Base-by-base conservation (phyloP, 2,797 vertebrate species). In the Spondyliosoma cantharus region DNA sequence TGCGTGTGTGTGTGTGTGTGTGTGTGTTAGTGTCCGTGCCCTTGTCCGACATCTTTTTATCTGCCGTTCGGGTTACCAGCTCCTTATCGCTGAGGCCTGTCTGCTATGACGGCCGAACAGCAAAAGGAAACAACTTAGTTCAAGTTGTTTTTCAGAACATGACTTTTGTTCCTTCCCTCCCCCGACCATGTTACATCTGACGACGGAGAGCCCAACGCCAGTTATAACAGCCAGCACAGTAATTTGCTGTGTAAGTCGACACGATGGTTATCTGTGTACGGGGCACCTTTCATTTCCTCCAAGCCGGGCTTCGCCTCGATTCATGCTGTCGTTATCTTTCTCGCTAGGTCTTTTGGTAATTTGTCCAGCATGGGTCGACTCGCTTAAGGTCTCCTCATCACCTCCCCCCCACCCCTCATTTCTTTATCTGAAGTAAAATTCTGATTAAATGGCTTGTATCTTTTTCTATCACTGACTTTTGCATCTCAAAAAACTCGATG, bases 31-130 rank as follows among this genome's bases (percentile, higher is more conserved):
- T 54, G 64, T 22, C 54, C 12, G 54, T 59, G 58, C 42, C 60
- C 80, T 81, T 81, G 80, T 90, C 79, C 86, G 83, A 91, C 84
- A 90, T 90, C 62, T 63, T 86, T 87, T 83, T 89, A 89, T 89
- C 82, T 84, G 63, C 77, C 66, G 65, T 80, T 96, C 94, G 85
- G 86, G 78, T 94, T 95, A 92, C 92, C 80, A 84, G 92, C 94
- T 94, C 85, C 94, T 96, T 94, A 95, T 95, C 95, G 94, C 94
- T 93, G 93, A 94, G 90, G 86, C 60, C 89, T 89, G 88, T 77
- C 81, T 79, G 84, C 80, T 37, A 12, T 58, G 73, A 87, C 12
- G 70, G 75, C 76, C 71, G 46, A 86, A 77, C 72, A 78, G 71
- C 48, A 37, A 85, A 84, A 87, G 89, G 86, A 93, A 95, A 95